phyloP scores from a whole-genome alignment of 2,888 invertebrate species.

The Troilus luridus region DNA sequence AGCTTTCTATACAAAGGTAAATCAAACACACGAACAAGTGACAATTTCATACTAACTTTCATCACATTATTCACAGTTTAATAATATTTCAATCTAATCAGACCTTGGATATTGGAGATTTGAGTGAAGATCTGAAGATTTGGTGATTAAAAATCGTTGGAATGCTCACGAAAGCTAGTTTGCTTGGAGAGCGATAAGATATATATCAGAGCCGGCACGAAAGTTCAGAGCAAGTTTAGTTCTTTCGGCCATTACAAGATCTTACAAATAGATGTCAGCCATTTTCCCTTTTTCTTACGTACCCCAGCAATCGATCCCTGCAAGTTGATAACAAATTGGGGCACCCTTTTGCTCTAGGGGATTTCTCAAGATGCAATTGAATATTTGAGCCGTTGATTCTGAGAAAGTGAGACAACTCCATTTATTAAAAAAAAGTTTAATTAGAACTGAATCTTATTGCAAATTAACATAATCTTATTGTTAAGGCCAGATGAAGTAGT shows the following conservation, averaged over 20 bases:
- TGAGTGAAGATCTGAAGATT: neutral
- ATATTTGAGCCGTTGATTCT: too few species aligned
- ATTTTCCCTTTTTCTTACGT: neutral
- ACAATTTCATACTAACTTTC: too few species aligned
- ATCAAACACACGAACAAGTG: too few species aligned
- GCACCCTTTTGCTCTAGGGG: neutral
- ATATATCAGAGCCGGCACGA: constrained; percentile 20
- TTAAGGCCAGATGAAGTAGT: too few species aligned
- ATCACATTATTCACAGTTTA: too few species aligned
- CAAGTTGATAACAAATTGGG: neutral
- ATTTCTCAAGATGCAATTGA: neutral
- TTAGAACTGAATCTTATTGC: too few species aligned
- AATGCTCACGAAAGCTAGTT: constrained; percentile 11
- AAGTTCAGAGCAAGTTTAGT: constrained; percentile 6
- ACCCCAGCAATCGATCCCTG: neutral
- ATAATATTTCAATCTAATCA: too few species aligned
- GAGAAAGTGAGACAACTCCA: too few species aligned
- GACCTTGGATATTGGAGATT: neutral
- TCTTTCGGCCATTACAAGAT: neutral
- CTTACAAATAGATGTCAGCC: neutral
- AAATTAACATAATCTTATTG: too few species aligned
- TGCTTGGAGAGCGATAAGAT: constrained; percentile 37
- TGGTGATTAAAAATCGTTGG: neutral
- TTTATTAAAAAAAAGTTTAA: too few species aligned
- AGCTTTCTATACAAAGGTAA: too few species aligned